Evolutionary conservation across 2,113 vertebrate genomes (phyloP), one percentile per base, ranked within the genome.

Genomic region (Scomber japonicus): DNA sequence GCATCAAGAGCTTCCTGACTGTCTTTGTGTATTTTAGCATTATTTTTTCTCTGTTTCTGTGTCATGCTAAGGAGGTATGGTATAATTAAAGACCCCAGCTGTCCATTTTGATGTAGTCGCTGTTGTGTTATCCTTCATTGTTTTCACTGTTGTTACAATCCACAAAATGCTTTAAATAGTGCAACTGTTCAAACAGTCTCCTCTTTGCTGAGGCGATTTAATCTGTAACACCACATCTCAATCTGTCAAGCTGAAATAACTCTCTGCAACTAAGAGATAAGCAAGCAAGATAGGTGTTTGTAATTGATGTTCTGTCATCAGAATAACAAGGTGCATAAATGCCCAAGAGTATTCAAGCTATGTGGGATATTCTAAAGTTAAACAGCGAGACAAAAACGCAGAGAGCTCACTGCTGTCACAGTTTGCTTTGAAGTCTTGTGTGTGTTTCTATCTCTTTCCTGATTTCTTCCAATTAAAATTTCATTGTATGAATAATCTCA

Each of bases 241-340:
- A 75, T 67, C 81, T 81, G 90, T 66, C 67, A 70, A 61, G 66
- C 77, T 69, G 76, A 78, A 90, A 75, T 57, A 69, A 80, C 65
- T 87, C 84, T 75, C 85, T 85, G 86, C 79, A 84, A 80, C 82
- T 70, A 69, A 78, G 77, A 74, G 77, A 88, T 83, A 75, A 89
- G 84, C 69, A 73, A 75, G 70, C 15, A 13, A 82, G 80, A 81
- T 82, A 82, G 57, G 62, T 69, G 69, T 84, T 86, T 71, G 73
- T 80, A 85, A 92, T 87, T 88, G 88, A 88, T 90, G 91, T 86
- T 91, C 84, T 85, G 85, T 91, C 88, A 85, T 91, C 71, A 57
- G 68, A 85, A 82, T 85, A 83, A 88, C 83, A 84, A 87, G 82
- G 61, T 78, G 80, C 76, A 72, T 40, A 50, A 80, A 88, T 79